Evolutionary conservation across 2,797 vertebrate genomes (phyloP), one percentile per base, ranked within the genome.

Genomic region (Ispidina picta): DNA sequence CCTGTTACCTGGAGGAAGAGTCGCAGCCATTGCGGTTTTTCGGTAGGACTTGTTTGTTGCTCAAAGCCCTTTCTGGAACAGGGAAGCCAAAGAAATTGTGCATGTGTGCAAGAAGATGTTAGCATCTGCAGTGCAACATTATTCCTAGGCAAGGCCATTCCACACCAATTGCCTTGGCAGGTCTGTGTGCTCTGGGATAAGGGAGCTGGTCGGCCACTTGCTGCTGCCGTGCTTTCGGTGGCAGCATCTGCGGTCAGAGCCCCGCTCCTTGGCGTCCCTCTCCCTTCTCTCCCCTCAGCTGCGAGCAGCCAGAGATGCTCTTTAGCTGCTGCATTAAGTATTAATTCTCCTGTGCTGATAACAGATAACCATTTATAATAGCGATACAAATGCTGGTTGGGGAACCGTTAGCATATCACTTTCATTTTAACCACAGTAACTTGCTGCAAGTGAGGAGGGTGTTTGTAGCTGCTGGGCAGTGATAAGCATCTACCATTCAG

Each of bases 151-250:
- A 77, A 66, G 33, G 39, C 46, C 14, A 6, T 78, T 64, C 22
- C 31, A 8, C 11, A 71, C 0, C 54, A 76, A 5, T 16, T 17
- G 37, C 65, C 22, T 16, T 51, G 56, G 59, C 75, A 76, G 28
- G 21, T 54, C 29, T 49, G 64, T 79, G 52, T 64, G 28, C 52
- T 49, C 28, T 72, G 35, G 26, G 49, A 13, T 60, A 10, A 12
- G 33, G 1, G 49, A 75, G 55, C 39, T 12, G 10, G 3, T 35
- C 0, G 0, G 10, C 52, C 41, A 19, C 31, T 54, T 1, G 0
- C 48, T 11, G 19, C 71, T 73, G 33, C 68, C 13, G 7, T 25
- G 31, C 46, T 73, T 72, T 22, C 15, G 41, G 35, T 9, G 33
- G 19, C 19, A 29, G 76, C 25, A 37, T 33, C 49, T 28, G 59